Conservation (phyloP, 2,888 invertebrate genomes). For the Aquatica leii region DNA sequence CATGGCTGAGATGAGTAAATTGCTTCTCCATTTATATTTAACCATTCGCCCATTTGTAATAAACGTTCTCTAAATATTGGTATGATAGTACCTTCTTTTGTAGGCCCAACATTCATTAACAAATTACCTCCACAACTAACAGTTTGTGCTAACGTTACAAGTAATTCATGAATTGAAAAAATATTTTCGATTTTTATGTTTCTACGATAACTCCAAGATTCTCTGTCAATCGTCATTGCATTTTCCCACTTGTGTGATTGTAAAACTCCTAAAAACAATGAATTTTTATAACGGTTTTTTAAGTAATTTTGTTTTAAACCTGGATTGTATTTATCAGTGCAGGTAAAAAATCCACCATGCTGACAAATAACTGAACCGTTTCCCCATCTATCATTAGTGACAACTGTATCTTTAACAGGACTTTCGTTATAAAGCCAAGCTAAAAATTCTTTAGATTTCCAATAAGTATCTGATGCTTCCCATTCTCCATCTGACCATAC, state of each 20-base stretch:
- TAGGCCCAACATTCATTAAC: slow-evolving; percentile 89
- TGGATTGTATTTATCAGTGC: slow-evolving; percentile 83
- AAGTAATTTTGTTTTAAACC: slow-evolving; percentile 64
- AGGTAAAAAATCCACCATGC: slow-evolving; percentile 91
- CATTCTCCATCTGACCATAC: slow-evolving; percentile 96
- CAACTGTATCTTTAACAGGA: slow-evolving; percentile 86
- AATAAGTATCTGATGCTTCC: slow-evolving; percentile 85
- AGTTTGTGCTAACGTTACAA: slow-evolving; percentile 76
- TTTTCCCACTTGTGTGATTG: slow-evolving; percentile 94
- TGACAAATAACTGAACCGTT: slow-evolving; percentile 75
- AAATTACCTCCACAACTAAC: slow-evolving; percentile 89
- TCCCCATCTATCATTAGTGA: slow-evolving; percentile 96
- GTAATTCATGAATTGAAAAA: slow-evolving; percentile 71
- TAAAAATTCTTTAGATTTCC: slow-evolving; percentile 84
- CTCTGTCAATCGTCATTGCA: slow-evolving; percentile 87
- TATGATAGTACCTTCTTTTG: slow-evolving; percentile 84
- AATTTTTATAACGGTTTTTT: too few relatives aligned
- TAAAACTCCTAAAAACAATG: slow-evolving; percentile 62
- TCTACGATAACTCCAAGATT: slow-evolving; percentile 87
- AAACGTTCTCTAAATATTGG: slow-evolving; percentile 89
- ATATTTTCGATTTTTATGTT: slow-evolving; percentile 74
- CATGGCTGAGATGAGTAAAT: slow-evolving; percentile 84
- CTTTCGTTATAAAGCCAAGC: slow-evolving; percentile 94
- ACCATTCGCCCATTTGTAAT: slow-evolving; percentile 80
- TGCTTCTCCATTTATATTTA: slow-evolving; percentile 82